These are phyloP conservation scores for Drosophila bipectinata DNA, from an alignment of 1,140 invertebrate genomes.

Conservation along the genomic window DNA sequence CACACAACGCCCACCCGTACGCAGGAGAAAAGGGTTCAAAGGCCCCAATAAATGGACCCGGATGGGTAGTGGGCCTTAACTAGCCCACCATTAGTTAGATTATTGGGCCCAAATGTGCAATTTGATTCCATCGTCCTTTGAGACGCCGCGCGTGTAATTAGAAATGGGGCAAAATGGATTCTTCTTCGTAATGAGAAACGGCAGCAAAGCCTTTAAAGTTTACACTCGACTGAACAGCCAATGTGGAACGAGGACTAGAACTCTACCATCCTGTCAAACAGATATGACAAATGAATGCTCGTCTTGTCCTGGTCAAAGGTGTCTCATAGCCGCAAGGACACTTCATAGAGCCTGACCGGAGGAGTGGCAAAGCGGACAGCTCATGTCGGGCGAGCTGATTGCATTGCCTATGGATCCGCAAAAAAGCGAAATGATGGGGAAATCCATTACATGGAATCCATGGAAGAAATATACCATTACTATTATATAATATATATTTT, in stretches of 20 bases:
- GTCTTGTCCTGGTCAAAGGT: constrained; percentile 22
- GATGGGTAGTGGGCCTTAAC: constrained; percentile 14
- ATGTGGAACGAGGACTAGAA: background rate
- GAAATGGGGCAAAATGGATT: background rate
- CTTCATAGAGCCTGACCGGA: background rate
- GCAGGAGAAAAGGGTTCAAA: constrained; percentile 47
- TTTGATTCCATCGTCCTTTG: constrained; percentile 42
- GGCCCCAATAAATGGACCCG: constrained; percentile 18
- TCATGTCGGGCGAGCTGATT: constrained; percentile 42
- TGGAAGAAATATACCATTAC: background rate
- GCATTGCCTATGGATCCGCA: constrained; percentile 25
- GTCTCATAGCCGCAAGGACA: constrained; percentile 26
- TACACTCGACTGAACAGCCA: background rate
- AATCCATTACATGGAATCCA: too few relatives aligned
- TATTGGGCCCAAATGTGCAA: constrained; percentile 55
- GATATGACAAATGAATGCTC: constrained; percentile 45
- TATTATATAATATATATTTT: too few relatives aligned
- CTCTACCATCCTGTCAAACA: constrained; percentile 20
- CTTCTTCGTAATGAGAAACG: constrained; percentile 2
- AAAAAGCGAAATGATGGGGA: background rate
- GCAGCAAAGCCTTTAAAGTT: constrained; percentile 22
- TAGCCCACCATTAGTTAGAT: constrained; percentile 28
- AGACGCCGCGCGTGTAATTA: constrained; percentile 32
- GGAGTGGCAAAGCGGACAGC: constrained; percentile 20
- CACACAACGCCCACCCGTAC: constrained; percentile 10